Percentiles rank a stretch among this genome's conserved stretches.
Evolutionary conservation across 2,888 invertebrate genomes (phyloP).

Genomic region (Chloroclysta siterata): DNA sequence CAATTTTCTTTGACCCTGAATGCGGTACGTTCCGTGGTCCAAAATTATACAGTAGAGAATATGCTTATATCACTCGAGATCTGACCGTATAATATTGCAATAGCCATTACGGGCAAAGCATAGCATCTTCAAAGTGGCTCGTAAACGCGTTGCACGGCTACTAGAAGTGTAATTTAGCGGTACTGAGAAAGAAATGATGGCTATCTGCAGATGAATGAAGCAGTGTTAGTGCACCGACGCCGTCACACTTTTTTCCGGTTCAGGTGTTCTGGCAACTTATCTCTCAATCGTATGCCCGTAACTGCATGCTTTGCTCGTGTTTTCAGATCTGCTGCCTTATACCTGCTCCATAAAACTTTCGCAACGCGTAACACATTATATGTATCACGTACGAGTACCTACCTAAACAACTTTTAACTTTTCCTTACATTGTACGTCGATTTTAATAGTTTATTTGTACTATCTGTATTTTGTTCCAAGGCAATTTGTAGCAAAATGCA

Average conservation of each 20-base stretch:
- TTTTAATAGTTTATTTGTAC: background rate
- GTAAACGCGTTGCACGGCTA: slow-evolving; percentile 81
- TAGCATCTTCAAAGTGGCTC: slow-evolving; percentile 81
- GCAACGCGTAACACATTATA: slow-evolving; percentile 51
- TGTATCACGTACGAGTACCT: slow-evolving; percentile 5
- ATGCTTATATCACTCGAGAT: slow-evolving; percentile 77
- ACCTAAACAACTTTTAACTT: slow-evolving; percentile 18
- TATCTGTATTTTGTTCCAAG: background rate
- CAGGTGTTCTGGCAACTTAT: slow-evolving; percentile 79
- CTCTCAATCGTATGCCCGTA: slow-evolving; percentile 63
- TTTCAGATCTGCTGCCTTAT: slow-evolving; percentile 62
- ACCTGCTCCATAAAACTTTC: slow-evolving; percentile 64
- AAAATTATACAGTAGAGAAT: slow-evolving; percentile 77
- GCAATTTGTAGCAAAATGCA: background rate
- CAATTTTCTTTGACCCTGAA: slow-evolving; percentile 78
- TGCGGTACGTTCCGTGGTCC: slow-evolving; percentile 68
- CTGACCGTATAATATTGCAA: slow-evolving; percentile 81
- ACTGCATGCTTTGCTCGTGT: slow-evolving; percentile 61
- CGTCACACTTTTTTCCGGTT: slow-evolving; percentile 75
- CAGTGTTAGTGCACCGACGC: slow-evolving; percentile 67
- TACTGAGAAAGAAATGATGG: slow-evolving; percentile 79
- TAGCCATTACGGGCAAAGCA: slow-evolving; percentile 80
- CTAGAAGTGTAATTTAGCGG: slow-evolving; percentile 84
- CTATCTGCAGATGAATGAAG: slow-evolving; percentile 78
- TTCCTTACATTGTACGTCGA: slow-evolving; percentile 5